phyloP scores from a whole-genome alignment of 2,888 invertebrate species.

The Linnaemya tessellans region DNA sequence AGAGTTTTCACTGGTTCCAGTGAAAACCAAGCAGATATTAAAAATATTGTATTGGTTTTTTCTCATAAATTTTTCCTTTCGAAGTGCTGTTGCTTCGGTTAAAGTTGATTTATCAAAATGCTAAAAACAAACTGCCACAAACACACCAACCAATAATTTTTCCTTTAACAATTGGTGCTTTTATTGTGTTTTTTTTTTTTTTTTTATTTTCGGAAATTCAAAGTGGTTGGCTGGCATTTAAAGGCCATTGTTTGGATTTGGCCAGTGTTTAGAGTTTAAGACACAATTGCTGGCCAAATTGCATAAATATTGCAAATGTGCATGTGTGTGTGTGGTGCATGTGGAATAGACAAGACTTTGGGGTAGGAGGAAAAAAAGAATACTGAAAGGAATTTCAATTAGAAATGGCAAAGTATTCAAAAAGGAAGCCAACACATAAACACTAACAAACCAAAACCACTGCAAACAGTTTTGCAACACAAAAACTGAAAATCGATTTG shows the following conservation, averaged over 20 bases:
- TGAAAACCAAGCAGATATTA: slow-evolving; percentile 8
- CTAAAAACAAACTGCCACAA: slow-evolving; percentile 37
- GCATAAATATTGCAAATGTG: slow-evolving; percentile 40
- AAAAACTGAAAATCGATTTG: slow-evolving; percentile 43
- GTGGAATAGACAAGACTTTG: slow-evolving; percentile 14
- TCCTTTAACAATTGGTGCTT: slow-evolving; percentile 10
- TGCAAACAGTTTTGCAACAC: not conserved
- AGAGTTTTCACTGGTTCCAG: not conserved
- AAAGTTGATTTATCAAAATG: slow-evolving; percentile 33
- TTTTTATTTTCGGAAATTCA: slow-evolving; percentile 5
- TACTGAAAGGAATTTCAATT: slow-evolving; percentile 70
- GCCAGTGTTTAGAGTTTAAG: slow-evolving; percentile 18
- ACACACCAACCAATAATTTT: slow-evolving; percentile 57
- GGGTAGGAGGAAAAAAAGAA: slow-evolving; percentile 12
- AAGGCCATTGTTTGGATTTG: slow-evolving; percentile 60
- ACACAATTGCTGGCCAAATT: slow-evolving; percentile 35
- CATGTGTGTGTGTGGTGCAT: not conserved
- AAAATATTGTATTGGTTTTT: slow-evolving; percentile 26
- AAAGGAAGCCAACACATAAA: slow-evolving; percentile 9
- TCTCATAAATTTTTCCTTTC: not conserved
- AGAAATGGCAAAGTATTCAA: slow-evolving; percentile 57
- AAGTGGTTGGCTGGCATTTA: slow-evolving; percentile 67
- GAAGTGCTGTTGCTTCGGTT: slow-evolving; percentile 11
- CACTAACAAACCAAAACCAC: not conserved
- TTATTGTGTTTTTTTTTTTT: slow-evolving; percentile 15